Evolutionary conservation across 2,888 invertebrate species (phyloP).

Genomic region (Phragmatobia fuliginosa): DNA sequence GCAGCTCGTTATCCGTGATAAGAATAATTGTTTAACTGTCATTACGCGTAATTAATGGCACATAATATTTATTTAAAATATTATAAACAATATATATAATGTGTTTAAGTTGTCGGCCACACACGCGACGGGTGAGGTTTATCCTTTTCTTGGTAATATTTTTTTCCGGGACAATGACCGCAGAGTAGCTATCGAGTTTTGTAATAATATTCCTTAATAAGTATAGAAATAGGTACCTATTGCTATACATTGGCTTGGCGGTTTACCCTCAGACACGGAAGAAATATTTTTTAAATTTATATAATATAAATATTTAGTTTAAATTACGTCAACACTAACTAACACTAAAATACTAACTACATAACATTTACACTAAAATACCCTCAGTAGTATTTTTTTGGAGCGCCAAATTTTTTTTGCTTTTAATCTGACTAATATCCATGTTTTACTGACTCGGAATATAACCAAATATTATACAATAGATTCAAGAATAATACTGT

Average conservation of each 20-base stretch:
- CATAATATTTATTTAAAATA: constrained; percentile 19
- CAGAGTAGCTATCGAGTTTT: not conserved
- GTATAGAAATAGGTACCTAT: not conserved
- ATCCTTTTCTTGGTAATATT: not conserved
- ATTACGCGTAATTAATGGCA: constrained; percentile 16
- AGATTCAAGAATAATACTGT: not conserved
- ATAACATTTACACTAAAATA: too few relatives aligned
- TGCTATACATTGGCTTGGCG: too few relatives aligned
- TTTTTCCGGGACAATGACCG: not conserved
- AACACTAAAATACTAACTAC: too few relatives aligned
- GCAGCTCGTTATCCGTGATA: constrained; percentile 26
- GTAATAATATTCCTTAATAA: not conserved
- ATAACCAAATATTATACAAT: not conserved
- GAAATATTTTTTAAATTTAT: not conserved
- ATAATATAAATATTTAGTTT: too few relatives aligned
- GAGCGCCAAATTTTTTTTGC: too few relatives aligned
- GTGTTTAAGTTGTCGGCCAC: constrained; percentile 2
- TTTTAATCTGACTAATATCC: too few relatives aligned
- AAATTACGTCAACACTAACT: not conserved
- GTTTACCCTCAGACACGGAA: not conserved
- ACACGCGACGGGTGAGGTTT: not conserved
- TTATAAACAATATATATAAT: constrained; percentile 11
- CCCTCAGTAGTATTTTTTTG: too few relatives aligned
- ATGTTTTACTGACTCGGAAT: too few relatives aligned
- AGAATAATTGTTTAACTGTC: constrained; percentile 17